These are phyloP conservation scores for Mastacembelus armatus DNA, from an alignment of 2,797 vertebrate genomes.

Conservation along the genomic window DNA sequence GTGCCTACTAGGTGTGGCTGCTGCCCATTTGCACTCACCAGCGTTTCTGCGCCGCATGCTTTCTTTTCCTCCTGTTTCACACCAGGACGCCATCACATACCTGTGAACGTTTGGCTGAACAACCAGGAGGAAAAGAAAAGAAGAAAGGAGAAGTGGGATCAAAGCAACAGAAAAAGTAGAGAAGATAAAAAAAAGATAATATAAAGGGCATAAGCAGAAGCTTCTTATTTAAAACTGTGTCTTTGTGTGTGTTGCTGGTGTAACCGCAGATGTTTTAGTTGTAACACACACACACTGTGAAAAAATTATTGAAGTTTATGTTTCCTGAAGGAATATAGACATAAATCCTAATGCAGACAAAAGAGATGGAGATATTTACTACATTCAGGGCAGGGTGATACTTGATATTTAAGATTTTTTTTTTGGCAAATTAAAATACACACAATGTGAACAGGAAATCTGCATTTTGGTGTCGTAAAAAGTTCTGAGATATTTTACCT, in stretches of 20 bases:
- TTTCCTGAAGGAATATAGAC: too few relatives aligned
- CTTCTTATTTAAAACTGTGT: too few relatives aligned
- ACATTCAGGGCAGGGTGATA: not conserved
- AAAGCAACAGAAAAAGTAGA: not conserved
- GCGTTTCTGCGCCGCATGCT: not conserved
- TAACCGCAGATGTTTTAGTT: too few relatives aligned
- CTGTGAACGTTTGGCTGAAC: conserved; percentile 4
- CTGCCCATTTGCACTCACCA: not conserved
- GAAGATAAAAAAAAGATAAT: not conserved
- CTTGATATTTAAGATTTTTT: too few relatives aligned
- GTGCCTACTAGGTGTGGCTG: not conserved
- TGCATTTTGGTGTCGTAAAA: not conserved
- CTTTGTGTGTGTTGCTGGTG: too few relatives aligned
- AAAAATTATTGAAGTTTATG: too few relatives aligned
- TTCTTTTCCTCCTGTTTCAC: not conserved
- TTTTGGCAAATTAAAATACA: not conserved
- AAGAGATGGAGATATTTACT: not conserved
- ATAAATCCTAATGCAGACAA: too few relatives aligned
- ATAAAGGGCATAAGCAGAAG: too few relatives aligned
- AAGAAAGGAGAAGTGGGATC: not conserved
- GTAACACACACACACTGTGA: too few relatives aligned
- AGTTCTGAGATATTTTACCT: too few relatives aligned
- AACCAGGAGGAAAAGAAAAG: not conserved
- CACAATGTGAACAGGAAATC: not conserved
- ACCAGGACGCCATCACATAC: not conserved